Evolutionary conservation across 2,113 vertebrate genomes (phyloP), one percentile per base, ranked within the genome.

Genomic region (Canis aureus): DNA sequence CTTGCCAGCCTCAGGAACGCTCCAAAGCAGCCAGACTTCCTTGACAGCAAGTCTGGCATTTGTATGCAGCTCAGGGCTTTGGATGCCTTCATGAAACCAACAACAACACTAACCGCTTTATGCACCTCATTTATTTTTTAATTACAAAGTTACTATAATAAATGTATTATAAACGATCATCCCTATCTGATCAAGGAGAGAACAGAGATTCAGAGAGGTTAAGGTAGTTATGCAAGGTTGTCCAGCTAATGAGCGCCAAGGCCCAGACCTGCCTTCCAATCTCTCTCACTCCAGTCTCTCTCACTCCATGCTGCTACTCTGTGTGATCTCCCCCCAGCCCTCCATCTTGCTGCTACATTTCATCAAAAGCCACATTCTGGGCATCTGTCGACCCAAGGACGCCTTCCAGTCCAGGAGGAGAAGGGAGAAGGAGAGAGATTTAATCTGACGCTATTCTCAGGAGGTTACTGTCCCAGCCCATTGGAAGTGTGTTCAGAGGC

Each of bases 31-130:
- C 19, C 55, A 53, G 49, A 69, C 32, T 94, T 83, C 80, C 57
- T 94, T 60, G 51, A 57, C n/a, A 83, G 43, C 32, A 74, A 74
- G 73, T 62, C 66, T 87, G 67, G 19, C 80, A 55, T 89, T 87
- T 94, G 22, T 73, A 49, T 82, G 59, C 66, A 66, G 23, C 23
- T 78, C 51, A 19, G 76, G 29, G 23, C 2, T 38, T 81, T 71
- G 38, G 25, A n/a, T 38, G 49, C 57, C 49, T 88, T 88, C n/a
- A 23, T 76, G 15, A 86, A 78, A 84, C 55, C 25, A 53, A 20
- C 3, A 82, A 25, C 8, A n/a, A 22, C 23, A 73, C 32, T 32
- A 67, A 87, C 8, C 62, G 74, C 23, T 25, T 62, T 67, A 43
- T 49, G 11, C 51, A 19, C 0, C 53, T 62, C 78, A 35, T 62